Percentiles rank a stretch among this genome's conserved stretches.
These are phyloP conservation scores for Pseudomyrmex concolor DNA, from an alignment of 1,140 invertebrate genomes.

Conservation along the genomic window DNA sequence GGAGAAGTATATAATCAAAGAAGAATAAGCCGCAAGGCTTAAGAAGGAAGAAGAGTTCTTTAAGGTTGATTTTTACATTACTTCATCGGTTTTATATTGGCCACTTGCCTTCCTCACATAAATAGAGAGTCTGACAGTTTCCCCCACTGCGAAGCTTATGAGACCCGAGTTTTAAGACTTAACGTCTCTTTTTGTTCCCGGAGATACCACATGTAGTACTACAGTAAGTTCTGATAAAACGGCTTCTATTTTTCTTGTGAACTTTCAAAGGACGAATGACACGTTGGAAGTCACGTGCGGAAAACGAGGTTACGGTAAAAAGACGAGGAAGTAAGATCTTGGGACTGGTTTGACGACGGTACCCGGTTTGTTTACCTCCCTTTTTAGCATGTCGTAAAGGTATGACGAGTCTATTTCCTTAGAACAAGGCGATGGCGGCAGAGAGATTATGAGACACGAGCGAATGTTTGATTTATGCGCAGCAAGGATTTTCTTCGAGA, in stretches of 20 bases:
- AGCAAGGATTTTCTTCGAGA: conserved; percentile 55
- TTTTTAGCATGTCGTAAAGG: conserved; percentile 73
- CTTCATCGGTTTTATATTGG: conserved; percentile 64
- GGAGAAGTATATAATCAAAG: neutral
- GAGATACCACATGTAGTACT: conserved; percentile 58
- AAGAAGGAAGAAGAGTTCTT: conserved; percentile 34
- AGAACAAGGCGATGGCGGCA: conserved; percentile 54
- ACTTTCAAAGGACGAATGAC: neutral
- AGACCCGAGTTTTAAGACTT: conserved; percentile 32
- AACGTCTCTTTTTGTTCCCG: conserved; percentile 54
- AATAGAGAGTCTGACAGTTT: conserved; percentile 39
- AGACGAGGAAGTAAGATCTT: conserved; percentile 42
- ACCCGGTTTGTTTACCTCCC: conserved; percentile 67
- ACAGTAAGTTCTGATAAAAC: conserved; percentile 2
- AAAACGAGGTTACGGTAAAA: conserved; percentile 33
- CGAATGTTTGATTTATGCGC: conserved; percentile 59
- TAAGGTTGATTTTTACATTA: conserved; percentile 73
- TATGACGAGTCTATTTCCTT: conserved; percentile 73
- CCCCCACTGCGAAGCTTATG: neutral
- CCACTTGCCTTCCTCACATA: conserved; percentile 62
- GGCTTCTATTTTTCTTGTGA: neutral
- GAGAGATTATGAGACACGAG: conserved; percentile 28
- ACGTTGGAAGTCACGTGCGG: conserved; percentile 65
- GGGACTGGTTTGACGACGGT: conserved; percentile 28
- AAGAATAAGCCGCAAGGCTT: neutral